Base-by-base conservation (phyloP, 1,140 invertebrate species). In the Sitophilus oryzae region DNA sequence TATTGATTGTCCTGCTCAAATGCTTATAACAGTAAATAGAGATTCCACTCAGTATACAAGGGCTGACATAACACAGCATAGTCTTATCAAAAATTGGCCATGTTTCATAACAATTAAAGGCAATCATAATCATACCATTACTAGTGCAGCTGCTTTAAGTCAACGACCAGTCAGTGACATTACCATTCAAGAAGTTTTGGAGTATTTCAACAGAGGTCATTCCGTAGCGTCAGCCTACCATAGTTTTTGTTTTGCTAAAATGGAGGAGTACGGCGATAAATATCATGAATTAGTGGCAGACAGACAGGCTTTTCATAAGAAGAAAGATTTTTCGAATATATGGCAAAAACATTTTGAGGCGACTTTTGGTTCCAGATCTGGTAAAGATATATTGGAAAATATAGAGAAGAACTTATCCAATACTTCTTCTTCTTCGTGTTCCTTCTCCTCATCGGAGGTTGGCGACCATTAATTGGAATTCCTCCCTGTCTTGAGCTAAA, bases 391-490 rank as follows among this genome's bases (percentile, higher is more conserved):
- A 23, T 52, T 52, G 9, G 16, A 21, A 4, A 52, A 52, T 30
- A 44, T 52, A 36, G 38, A 52, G 11, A 21, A 52, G 30, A 52
- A 52, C 22, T 44, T 52, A 16, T n/a, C n/a, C n/a, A n/a, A n/a
- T n/a, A n/a, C n/a, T n/a, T n/a, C n/a, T n/a, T n/a, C n/a, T n/a
- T n/a, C n/a, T n/a, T n/a, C n/a, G n/a, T n/a, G n/a, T n/a, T n/a
- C n/a, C n/a, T n/a, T n/a, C n/a, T n/a, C n/a, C n/a, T n/a, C n/a
- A n/a, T n/a, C n/a, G n/a, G n/a, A n/a, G n/a, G n/a, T n/a, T n/a
- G n/a, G n/a, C n/a, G n/a, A n/a, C n/a, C n/a, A n/a, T n/a, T n/a
- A n/a, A n/a, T n/a, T n/a, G n/a, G n/a, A n/a, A n/a, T n/a, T n/a
- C n/a, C n/a, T n/a, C n/a, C n/a, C n/a, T n/a, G n/a, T n/a, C n/a